Evolutionary conservation across 2,888 invertebrate genomes (phyloP).

Genomic region (Leptinotarsa haldemani): DNA sequence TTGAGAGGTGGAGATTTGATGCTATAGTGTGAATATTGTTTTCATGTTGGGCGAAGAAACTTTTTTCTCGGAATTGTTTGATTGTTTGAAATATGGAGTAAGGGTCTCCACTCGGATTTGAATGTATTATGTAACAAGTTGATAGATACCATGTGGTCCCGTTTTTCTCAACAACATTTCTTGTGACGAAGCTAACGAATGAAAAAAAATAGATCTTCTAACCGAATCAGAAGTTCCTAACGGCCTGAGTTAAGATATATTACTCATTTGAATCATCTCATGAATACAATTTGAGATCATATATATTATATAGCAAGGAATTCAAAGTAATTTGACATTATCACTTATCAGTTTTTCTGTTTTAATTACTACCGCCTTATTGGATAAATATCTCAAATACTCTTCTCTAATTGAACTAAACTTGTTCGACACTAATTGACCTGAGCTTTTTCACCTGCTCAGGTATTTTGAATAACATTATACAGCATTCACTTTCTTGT

Average conservation of each 20-base stretch:
- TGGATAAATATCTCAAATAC: conserved; percentile 34
- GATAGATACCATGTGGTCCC: too few relatives aligned
- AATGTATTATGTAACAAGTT: too few relatives aligned
- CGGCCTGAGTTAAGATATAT: background rate
- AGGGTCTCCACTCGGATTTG: too few relatives aligned
- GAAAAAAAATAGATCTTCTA: too few relatives aligned
- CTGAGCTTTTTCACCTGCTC: conserved; percentile 37
- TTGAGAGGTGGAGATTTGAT: too few relatives aligned
- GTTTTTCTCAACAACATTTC: too few relatives aligned
- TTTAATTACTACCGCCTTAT: conserved; percentile 20
- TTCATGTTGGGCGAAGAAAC: too few relatives aligned
- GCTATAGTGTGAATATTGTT: too few relatives aligned
- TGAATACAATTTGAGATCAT: background rate
- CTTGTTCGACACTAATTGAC: conserved; percentile 42
- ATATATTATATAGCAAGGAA: background rate
- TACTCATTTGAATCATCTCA: background rate
- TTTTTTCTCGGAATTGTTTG: too few relatives aligned
- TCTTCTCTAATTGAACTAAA: conserved; percentile 35
- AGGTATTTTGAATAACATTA: conserved; percentile 36
- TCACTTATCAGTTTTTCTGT: conserved; percentile 12
- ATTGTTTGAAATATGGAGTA: too few relatives aligned
- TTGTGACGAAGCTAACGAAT: too few relatives aligned
- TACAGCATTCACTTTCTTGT: conserved; percentile 30
- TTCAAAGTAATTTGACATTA: conserved; percentile 1
- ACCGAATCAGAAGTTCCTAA: too few relatives aligned